A percentile compares a stretch with the other conserved stretches of the same genome.
phyloP scores from a whole-genome alignment of 1,140 invertebrate genomes.

The Akabosia matsudoensis region DNA sequence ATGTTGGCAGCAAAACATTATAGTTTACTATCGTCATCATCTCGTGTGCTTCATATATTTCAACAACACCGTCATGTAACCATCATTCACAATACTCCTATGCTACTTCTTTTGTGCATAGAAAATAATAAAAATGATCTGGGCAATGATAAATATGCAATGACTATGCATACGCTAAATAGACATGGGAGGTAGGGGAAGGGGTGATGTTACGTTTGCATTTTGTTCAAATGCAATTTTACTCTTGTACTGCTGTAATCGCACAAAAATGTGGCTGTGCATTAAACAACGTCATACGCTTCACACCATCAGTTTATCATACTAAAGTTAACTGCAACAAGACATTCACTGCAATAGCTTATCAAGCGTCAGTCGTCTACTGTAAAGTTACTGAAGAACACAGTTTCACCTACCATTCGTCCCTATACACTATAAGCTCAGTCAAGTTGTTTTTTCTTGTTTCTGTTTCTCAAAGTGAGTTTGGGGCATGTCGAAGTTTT shows the following conservation, averaged over 20 bases:
- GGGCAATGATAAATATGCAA: neutral
- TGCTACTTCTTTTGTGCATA: neutral
- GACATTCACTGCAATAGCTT: neutral
- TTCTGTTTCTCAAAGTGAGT: neutral
- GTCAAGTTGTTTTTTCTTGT: no score
- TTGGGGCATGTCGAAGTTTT: neutral
- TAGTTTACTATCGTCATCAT: neutral
- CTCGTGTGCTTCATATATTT: neutral
- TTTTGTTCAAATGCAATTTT: neutral
- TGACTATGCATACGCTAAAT: neutral
- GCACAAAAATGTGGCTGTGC: neutral
- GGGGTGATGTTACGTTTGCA: neutral
- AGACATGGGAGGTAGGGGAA: neutral
- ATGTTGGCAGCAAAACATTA: neutral
- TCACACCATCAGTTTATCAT: no score
- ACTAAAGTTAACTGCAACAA: constrained; percentile 6
- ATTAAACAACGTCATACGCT: neutral
- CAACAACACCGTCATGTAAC: neutral
- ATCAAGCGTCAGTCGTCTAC: neutral
- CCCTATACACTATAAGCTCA: neutral
- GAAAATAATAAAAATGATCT: neutral
- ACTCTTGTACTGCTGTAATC: neutral
- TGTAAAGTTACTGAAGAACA: neutral
- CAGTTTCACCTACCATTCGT: neutral
- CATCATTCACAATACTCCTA: neutral